phyloP scores from a whole-genome alignment of 2,113 vertebrate genomes.

The Calonectris borealis region DNA sequence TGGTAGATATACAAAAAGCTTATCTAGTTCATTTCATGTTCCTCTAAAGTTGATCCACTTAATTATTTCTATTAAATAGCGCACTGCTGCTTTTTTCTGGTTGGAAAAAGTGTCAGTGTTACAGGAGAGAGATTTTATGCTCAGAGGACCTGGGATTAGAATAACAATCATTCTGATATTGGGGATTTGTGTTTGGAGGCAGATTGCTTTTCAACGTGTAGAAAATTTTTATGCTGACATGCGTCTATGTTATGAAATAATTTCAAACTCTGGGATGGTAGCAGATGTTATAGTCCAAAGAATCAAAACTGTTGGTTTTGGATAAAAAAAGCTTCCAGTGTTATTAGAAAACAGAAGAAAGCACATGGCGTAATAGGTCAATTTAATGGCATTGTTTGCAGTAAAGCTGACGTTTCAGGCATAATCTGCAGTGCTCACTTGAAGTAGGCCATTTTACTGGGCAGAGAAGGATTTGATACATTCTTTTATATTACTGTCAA shows the following conservation, averaged over 20 bases:
- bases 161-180: neutral
- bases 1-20: neutral
- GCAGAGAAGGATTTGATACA: neutral
- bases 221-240: neutral
- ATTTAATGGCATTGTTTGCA: neutral
- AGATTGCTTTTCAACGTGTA: neutral
- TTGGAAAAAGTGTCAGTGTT: neutral
- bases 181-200: neutral
- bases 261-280: neutral
- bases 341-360: constrained; percentile 6
- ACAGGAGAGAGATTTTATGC: neutral
- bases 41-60: neutral
- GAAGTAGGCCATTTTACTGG: constrained; percentile 12
- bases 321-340: neutral
- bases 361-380: neutral
- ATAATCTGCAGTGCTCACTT: neutral
- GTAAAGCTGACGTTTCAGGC: constrained; percentile 10
- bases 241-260: neutral
- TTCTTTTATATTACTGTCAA: constrained; percentile 2
- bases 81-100: neutral
- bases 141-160: neutral
- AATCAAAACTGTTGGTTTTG: neutral
- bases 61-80: constrained; percentile 22
- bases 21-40: neutral
- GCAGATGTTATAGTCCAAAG: neutral